phyloP scores from a whole-genome alignment of 2,888 invertebrate genomes.

The Maniola hyperantus region DNA sequence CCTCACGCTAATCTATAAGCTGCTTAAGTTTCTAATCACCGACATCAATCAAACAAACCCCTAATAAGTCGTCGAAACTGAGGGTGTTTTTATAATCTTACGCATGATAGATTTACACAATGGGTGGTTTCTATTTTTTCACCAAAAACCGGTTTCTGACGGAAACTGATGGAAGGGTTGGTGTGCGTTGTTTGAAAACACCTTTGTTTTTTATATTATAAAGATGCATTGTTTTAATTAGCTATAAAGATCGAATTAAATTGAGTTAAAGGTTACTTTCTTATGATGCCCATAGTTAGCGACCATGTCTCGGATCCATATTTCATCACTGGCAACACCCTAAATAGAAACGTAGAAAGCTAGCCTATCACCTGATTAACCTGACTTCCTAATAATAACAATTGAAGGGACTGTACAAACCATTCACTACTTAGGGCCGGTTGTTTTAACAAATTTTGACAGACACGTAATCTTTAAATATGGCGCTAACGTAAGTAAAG shows the following conservation, averaged over 20 bases:
- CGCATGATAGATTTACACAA: slow-evolving; percentile 62
- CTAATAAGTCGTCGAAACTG: slow-evolving; percentile 66
- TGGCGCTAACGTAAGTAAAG: too few species aligned
- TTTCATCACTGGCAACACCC: too few species aligned
- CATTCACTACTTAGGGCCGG: slow-evolving; percentile 5
- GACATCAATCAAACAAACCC: slow-evolving; percentile 66
- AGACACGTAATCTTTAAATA: too few species aligned
- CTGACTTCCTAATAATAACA: background rate
- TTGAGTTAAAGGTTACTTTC: background rate
- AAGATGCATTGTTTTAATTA: slow-evolving; percentile 15
- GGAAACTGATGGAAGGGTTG: slow-evolving; percentile 46
- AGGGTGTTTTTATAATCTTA: slow-evolving; percentile 59
- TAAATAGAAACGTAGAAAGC: too few species aligned
- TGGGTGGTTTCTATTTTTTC: slow-evolving; percentile 54
- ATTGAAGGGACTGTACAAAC: slow-evolving; percentile 9
- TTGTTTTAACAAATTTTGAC: too few species aligned
- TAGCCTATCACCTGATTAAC: too few species aligned
- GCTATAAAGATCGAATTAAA: slow-evolving; percentile 10
- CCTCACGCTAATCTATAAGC: slow-evolving; percentile 10
- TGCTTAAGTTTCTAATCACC: slow-evolving; percentile 57
- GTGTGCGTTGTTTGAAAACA: slow-evolving; percentile 6
- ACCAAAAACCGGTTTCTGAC: slow-evolving; percentile 31
- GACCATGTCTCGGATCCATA: too few species aligned
- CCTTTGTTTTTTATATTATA: slow-evolving; percentile 5
- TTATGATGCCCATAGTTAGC: too few species aligned